These are phyloP conservation scores for Prosapia bicincta DNA, from an alignment of 2,888 invertebrate species.

Conservation along the genomic window DNA sequence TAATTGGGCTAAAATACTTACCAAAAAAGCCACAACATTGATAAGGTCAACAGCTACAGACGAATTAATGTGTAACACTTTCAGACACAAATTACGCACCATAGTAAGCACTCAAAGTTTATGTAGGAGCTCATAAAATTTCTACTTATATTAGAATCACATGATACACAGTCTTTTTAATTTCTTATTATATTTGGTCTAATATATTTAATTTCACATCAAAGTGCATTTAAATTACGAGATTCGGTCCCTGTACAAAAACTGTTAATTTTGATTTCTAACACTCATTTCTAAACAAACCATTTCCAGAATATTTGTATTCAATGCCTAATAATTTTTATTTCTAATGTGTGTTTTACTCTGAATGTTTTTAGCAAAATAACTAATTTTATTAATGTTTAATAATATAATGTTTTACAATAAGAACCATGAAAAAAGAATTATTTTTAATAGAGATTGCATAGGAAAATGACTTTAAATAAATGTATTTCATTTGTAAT, in stretches of 20 bases:
- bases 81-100: slow-evolving; percentile 38
- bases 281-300: neutral
- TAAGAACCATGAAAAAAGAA: too few species aligned
- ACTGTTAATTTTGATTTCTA: neutral
- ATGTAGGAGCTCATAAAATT: neutral
- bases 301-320: too few species aligned
- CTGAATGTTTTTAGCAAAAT: too few species aligned
- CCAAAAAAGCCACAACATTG: slow-evolving; percentile 41
- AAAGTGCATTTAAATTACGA: neutral
- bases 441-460: too few species aligned
- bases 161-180: neutral
- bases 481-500: too few species aligned
- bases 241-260: neutral
- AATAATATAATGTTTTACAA: too few species aligned
- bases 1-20: too few species aligned
- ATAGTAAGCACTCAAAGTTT: slow-evolving; percentile 7
- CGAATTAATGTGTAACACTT: slow-evolving; percentile 41
- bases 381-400: too few species aligned
- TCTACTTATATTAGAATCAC: neutral
- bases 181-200: neutral
- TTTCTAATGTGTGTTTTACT: too few species aligned
- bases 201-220: neutral
- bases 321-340: too few species aligned
- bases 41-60: slow-evolving; percentile 42
- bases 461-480: too few species aligned